Evolutionary conservation across 2,888 invertebrate genomes (phyloP), one percentile per base, ranked within the genome.

Genomic region (Mechanitis mazaeus): DNA sequence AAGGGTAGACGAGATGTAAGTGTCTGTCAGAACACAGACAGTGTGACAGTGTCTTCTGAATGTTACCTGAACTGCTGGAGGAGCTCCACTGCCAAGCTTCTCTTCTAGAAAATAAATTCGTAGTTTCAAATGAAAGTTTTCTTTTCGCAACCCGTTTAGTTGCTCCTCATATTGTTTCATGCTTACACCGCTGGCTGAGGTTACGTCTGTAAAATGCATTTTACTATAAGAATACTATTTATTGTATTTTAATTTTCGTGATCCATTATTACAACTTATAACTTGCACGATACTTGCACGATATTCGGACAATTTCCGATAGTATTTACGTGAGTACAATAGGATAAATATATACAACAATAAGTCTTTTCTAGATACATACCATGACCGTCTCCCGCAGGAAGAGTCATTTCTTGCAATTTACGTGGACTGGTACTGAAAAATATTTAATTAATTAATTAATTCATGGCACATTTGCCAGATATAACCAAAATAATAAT

Each of bases 101-200:
- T 97, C 97, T 81, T 98, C 97, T 67, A 97, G 91, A 79, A 97
- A 96, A 85, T 96, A 98, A 73, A 98, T 95, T 59, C 97, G 92
- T 72, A 98, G 87, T 84, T 97, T 98, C 31, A 98, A 89, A 84
- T 96, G 95, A 78, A 98, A 98, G 83, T 98, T 98, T 82, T 98
- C 98, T 81, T 97, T 97, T 70, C 94, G 94, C 66, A 98, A 85
- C 55, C 92, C 92, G 58, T 93, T 93, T 68, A 97, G 91, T 80
- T 97, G 95, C 81, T 97, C 95, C 79, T 97, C 97, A 76, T 95
- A 95, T 72, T 97, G 97, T 75, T 97, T 97, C 91, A 97, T 94
- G 38, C 95, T 95, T 59, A 95, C 91, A 7, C 94, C 94, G 72
- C 92, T 91, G 11, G 83, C 83, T 45, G 73, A 78, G 9, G 87